Evolutionary conservation across 2,113 vertebrate species (phyloP), one percentile per base, ranked within the genome.

Genomic region (Microtus richardsoni): DNA sequence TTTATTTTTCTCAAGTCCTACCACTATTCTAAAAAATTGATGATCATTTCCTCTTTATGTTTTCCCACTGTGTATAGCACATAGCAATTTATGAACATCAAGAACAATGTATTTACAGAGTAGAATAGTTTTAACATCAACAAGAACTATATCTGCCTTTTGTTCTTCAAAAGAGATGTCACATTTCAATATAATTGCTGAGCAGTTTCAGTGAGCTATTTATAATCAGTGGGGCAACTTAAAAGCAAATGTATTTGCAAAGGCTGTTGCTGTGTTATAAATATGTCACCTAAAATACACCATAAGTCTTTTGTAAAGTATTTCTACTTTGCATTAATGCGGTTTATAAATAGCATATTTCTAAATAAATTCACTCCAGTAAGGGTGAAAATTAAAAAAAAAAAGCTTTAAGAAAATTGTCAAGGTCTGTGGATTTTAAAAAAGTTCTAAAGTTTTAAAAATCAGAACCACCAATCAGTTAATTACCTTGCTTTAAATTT

Each of bases 131-230:
- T 95, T 92, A 95, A 92, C 77, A 94, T 88, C 13, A 86, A 78
- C 64, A 68, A 96, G 47, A 93, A 66, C 10, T 95, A n/a, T 74
- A 89, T 74, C n/a, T 60, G 8, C 17, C 47, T 95, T 93, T 10
- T 85, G 90, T 96, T 96, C 71, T 73, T 91, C 47, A 62, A 95
- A 95, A 96, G 95, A 30, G 12, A 41, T 91, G 80, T 49, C 62
- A 68, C 94, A n/a, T 96, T 97, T 98, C 95, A n/a, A 77, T 96
- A 90, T 92, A 98, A 97, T 89, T 96, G 92, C 89, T 95, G 79
- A 88, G 66, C 91, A 95, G 73, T 97, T 96, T 96, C 66, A 96
- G 85, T 28, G 44, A 94, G 79, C 49, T 70, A 95, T 85, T 96
- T 88, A 97, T 97, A 95, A 89, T 95, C 28, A 74, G 96, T 70